A percentile compares a stretch with the other conserved stretches of the same genome.
Conservation (phyloP, 2,888 invertebrate genomes). For the Cosmopolites sordidus region DNA sequence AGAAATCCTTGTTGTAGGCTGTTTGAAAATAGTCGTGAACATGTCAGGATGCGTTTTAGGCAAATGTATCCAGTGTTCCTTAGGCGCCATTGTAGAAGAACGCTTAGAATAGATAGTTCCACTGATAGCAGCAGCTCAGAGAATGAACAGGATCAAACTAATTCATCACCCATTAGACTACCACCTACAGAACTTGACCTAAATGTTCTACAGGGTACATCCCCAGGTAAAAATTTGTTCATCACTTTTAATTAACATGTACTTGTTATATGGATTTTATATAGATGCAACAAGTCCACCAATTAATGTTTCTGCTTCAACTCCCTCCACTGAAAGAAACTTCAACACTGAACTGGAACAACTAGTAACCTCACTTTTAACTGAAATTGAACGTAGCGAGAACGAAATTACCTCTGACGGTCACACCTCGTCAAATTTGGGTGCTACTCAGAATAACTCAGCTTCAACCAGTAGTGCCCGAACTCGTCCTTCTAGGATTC, state of each 20-base stretch:
- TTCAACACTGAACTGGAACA: conserved; percentile 38
- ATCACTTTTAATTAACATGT: background rate
- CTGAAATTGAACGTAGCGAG: conserved; percentile 34
- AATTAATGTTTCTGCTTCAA: background rate
- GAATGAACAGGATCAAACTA: conserved; percentile 20
- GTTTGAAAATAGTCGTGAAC: conserved; percentile 37
- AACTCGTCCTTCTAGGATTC: conserved; percentile 9
- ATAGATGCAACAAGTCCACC: too few relatives aligned
- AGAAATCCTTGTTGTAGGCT: conserved; percentile 24
- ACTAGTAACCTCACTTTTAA: conserved; percentile 36
- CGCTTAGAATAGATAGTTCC: conserved; percentile 30
- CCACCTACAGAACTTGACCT: background rate
- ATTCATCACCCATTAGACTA: background rate
- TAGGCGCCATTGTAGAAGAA: conserved; percentile 32
- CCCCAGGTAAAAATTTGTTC: background rate
- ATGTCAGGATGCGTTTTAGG: conserved; percentile 33
- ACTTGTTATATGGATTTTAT: background rate
- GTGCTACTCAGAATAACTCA: background rate
- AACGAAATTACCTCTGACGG: conserved; percentile 15
- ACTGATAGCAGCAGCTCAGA: conserved; percentile 42
- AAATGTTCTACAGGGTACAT: background rate
- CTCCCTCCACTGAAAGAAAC: conserved; percentile 28
- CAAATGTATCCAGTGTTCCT: conserved; percentile 36
- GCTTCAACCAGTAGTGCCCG: conserved; percentile 14
- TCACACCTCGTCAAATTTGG: conserved; percentile 5